Evolutionary conservation across 2,113 vertebrate species (phyloP), one percentile per base, ranked within the genome.

Genomic region (Rhodinocichla rosea): DNA sequence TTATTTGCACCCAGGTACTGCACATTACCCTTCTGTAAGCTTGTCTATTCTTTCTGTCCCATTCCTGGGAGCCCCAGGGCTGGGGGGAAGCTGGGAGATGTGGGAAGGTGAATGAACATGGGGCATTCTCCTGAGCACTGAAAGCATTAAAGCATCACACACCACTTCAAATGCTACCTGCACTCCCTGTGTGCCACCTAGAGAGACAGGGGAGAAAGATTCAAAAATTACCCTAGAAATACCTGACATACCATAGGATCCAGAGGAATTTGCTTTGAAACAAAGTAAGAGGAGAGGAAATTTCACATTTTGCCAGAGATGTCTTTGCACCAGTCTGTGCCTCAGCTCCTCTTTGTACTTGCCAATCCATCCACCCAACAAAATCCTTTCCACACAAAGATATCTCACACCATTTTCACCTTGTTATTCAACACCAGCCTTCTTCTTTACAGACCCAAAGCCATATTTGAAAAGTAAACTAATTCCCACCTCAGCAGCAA

Each of bases 1-100:
- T 99, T 73, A 95, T 99, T 37, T 47, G 83, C 13, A 69, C 98
- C 37, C 99, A 99, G 99, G 99, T 99, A 96, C 92, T 24, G 53
- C 23, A 27, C 1, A 0, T 44, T 32, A 26, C 39, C n/a, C 13
- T 20, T 71, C 80, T 67, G 27, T 44, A 63, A 83, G 27, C n/a
- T 69, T 14, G 0, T 30, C 80, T 50, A 2, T 55, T 60, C 42
- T 42, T 27, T 65, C 53, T 76, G 7, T 40, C 24, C 21, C 7
- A 6, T 45, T 78, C 17, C 52, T 18, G 10, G 73, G 60, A 74
- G 45, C 20, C 12, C 11, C 45, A 27, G 35, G 59, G 24, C 5
- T 33, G 39, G 37, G 28, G 28, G 57, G 8, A 52, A 63, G 13
- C 4, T 37, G 42, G 75, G 22, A 68, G 9, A n/a, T 0, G 1